Evolutionary conservation across 2,888 invertebrate genomes (phyloP).

Genomic region (Cephus nigrinus): DNA sequence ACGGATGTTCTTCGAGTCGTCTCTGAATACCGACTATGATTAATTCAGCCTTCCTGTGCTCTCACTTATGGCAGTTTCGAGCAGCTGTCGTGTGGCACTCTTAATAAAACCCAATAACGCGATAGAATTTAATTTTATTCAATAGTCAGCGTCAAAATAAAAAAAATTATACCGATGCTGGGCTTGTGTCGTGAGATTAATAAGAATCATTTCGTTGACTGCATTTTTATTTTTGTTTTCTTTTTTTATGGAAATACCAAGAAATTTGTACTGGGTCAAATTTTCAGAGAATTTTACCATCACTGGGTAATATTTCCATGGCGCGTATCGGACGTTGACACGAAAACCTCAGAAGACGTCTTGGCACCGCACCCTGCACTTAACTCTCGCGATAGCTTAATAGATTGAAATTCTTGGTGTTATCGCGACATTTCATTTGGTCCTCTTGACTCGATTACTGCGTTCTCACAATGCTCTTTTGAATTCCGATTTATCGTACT

Average conservation of each 20-base stretch:
- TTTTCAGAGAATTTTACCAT: not conserved
- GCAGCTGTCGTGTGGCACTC: too few species aligned
- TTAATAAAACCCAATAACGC: too few species aligned
- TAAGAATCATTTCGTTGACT: too few species aligned
- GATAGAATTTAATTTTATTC: too few species aligned
- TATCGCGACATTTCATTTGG: constrained; percentile 41
- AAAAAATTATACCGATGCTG: too few species aligned
- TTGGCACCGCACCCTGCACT: constrained; percentile 10
- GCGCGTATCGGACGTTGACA: constrained; percentile 1
- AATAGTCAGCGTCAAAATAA: too few species aligned
- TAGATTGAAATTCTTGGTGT: constrained; percentile 36
- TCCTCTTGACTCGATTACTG: not conserved
- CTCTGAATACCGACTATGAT: constrained; percentile 23
- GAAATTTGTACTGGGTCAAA: constrained; percentile 14
- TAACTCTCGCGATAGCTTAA: constrained; percentile 22
- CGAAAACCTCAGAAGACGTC: not conserved
- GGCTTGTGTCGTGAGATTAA: too few species aligned
- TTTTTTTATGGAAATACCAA: constrained; percentile 5
- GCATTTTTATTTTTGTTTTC: not conserved
- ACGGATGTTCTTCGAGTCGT: constrained; percentile 23
- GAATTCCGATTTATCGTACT: not conserved
- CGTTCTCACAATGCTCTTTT: constrained; percentile 14
- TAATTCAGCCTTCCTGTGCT: constrained; percentile 22
- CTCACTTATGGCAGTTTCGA: too few species aligned
- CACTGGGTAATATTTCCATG: too few species aligned